These are phyloP conservation scores for Glossosoma conforme DNA, from an alignment of 1,140 invertebrate genomes.

Conservation along the genomic window DNA sequence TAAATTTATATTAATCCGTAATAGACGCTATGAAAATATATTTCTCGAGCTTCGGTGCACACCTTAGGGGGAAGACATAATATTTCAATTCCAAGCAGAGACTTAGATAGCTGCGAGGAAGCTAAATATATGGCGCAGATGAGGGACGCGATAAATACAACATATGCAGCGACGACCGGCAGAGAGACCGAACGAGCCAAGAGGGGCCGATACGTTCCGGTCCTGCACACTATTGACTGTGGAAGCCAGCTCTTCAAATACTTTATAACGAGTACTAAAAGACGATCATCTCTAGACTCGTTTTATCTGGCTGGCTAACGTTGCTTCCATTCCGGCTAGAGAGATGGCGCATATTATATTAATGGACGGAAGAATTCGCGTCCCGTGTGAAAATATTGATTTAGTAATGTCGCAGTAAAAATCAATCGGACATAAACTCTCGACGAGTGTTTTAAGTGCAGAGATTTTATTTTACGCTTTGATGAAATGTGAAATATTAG, in stretches of 20 bases:
- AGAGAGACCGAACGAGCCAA: no score
- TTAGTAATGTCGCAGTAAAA: constrained; percentile 2
- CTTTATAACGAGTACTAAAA: background rate
- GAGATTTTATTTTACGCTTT: constrained; percentile 2
- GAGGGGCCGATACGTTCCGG: no score
- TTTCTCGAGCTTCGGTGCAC: no score
- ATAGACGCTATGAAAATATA: no score
- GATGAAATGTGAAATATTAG: background rate
- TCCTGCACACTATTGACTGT: background rate
- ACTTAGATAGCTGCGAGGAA: no score
- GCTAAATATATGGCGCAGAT: no score
- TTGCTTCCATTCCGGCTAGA: background rate
- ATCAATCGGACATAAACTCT: background rate
- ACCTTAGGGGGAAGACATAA: no score
- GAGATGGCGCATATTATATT: constrained; percentile 15
- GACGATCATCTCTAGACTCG: background rate
- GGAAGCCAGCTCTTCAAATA: background rate
- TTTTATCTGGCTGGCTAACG: background rate
- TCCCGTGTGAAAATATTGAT: constrained; percentile 17
- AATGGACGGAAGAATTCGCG: constrained; percentile 7
- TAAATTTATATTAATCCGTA: no score
- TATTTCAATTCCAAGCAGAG: no score
- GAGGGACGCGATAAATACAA: no score
- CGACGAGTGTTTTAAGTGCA: no score
- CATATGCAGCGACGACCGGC: no score